Evolutionary conservation across 1,140 invertebrate species (phyloP).

Genomic region (Trichonephila inaurata): DNA sequence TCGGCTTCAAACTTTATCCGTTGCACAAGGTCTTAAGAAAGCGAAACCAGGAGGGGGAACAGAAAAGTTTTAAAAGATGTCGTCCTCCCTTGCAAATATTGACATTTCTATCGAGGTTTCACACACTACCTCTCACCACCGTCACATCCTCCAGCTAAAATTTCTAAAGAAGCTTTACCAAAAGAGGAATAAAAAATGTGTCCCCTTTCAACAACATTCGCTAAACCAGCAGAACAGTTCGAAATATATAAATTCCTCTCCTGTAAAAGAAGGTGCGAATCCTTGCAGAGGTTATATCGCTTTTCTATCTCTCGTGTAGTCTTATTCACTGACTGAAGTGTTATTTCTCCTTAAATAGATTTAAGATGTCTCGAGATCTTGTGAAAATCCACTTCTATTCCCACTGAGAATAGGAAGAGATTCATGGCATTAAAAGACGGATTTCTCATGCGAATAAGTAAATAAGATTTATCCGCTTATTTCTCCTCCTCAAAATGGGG

Average conservation of each 20-base stretch:
- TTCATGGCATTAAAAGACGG: conserved; percentile 45
- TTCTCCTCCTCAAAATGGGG: background rate
- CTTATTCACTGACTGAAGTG: conserved; percentile 33
- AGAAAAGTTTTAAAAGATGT: conserved; percentile 54
- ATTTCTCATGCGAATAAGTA: conserved; percentile 13
- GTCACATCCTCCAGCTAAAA: conserved; percentile 2
- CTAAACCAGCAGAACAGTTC: conserved; percentile 22
- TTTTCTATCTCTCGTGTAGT: background rate
- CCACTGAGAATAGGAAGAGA: background rate
- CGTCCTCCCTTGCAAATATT: conserved; percentile 47
- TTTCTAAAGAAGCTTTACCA: conserved; percentile 27
- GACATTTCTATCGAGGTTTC: conserved; percentile 44
- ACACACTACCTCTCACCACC: conserved; percentile 11
- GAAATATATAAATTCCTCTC: conserved; percentile 38
- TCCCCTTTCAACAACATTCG: background rate
- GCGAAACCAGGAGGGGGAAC: background rate
- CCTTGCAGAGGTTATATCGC: conserved; percentile 12
- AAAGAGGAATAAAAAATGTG: background rate
- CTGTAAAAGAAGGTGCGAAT: background rate
- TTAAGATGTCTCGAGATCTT: conserved; percentile 15
- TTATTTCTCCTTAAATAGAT: conserved; percentile 37
- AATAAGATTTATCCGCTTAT: conserved; percentile 30
- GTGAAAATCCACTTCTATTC: background rate
- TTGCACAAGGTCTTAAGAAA: conserved; percentile 40
- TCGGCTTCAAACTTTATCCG: conserved; percentile 42